A percentile compares a stretch with the other conserved stretches of the same genome.
Conservation (phyloP, 2,888 invertebrate species). For the Coenonympha glycerion region DNA sequence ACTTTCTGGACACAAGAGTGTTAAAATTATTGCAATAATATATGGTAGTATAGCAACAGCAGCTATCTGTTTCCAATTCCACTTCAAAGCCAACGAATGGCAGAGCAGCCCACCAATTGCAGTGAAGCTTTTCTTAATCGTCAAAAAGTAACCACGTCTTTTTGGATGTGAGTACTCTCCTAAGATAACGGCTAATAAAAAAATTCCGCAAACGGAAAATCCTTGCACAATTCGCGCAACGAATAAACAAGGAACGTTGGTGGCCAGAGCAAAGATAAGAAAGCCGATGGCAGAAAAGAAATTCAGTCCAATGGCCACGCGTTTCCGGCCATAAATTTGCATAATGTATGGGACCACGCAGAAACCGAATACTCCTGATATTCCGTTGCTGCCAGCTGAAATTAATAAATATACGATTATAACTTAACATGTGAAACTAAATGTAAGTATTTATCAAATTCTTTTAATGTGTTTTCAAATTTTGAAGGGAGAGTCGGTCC, state of each 20-base stretch:
- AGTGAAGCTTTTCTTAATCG: constrained; percentile 33
- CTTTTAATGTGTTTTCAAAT: no score
- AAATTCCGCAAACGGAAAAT: constrained; percentile 34
- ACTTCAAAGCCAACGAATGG: constrained; percentile 35
- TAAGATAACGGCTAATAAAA: constrained; percentile 34
- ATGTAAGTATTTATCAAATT: no score
- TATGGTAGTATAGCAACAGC: constrained; percentile 27
- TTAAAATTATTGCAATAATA: constrained; percentile 28
- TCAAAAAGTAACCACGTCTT: constrained; percentile 41
- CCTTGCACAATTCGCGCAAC: constrained; percentile 41
- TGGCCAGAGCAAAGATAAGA: constrained; percentile 35
- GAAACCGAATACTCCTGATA: constrained; percentile 38
- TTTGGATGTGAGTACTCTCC: constrained; percentile 39
- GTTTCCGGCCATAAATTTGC: constrained; percentile 39
- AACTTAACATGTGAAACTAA: no score
- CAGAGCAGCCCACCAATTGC: constrained; percentile 37
- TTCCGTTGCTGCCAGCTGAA: constrained; percentile 40
- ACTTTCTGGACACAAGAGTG: constrained; percentile 43
- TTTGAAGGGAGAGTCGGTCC: no score
- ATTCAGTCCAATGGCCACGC: constrained; percentile 30
- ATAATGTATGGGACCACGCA: constrained; percentile 37
- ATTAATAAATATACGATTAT: constrained; percentile 17
- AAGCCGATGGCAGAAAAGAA: constrained; percentile 33
- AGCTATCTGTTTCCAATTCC: constrained; percentile 41
- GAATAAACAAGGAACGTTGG: constrained; percentile 32